Evolutionary conservation across 2,113 vertebrate species (phyloP).

Genomic region (Megaptera novaeangliae): DNA sequence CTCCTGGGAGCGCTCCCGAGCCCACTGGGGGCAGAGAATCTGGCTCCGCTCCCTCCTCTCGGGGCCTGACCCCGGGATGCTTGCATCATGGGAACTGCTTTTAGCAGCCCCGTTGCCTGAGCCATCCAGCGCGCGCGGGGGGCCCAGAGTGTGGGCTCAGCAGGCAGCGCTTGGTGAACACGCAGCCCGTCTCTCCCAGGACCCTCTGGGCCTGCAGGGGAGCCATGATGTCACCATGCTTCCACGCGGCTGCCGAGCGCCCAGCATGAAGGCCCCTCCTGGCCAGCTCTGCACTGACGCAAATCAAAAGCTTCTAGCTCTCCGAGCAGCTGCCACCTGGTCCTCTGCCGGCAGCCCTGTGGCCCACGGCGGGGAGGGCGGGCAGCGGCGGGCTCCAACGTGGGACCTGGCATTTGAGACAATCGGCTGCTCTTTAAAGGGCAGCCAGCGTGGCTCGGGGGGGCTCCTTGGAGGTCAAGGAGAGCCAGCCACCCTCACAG

Average conservation of each 20-base stretch:
- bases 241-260: conserved; percentile 47
- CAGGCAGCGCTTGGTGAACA: fast-evolving
- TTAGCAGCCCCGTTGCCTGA: not conserved
- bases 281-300: conserved; percentile 27
- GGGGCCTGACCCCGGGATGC: not conserved
- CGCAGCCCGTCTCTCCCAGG: not conserved
- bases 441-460: not conserved
- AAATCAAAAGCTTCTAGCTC: conserved; percentile 3
- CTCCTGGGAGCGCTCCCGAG: not conserved
- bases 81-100: conserved; percentile 13
- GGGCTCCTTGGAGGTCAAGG: conserved; percentile 48
- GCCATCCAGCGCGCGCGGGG: not conserved
- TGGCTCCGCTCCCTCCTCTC: not conserved
- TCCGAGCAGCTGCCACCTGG: not conserved
- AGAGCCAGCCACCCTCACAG: not conserved
- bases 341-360: not conserved
- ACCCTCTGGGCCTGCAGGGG: not conserved
- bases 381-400: not conserved
- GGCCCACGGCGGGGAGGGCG: not conserved
- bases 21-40: conserved; percentile 47
- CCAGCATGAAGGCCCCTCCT: conserved; percentile 23
- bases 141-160: not conserved
- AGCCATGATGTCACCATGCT: conserved; percentile 51
- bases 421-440: conserved; percentile 31
- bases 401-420: conserved; percentile 16